Conservation (phyloP, 2,797 vertebrate species). For the Alectoris magna region DNA sequence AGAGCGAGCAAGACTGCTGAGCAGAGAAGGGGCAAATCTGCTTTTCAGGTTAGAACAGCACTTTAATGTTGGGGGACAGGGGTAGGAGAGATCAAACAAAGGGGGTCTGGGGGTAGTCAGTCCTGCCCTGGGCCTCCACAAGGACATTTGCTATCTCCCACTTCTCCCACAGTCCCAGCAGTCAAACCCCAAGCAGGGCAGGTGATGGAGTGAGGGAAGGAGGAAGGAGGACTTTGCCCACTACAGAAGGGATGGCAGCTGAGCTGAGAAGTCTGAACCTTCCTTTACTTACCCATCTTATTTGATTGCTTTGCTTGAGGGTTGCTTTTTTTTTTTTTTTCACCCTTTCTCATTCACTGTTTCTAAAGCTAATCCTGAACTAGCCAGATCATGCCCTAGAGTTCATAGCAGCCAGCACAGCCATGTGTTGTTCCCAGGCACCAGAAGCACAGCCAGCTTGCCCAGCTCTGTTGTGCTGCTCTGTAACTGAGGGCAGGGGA, state of each 20-base stretch:
- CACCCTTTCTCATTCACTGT: not conserved
- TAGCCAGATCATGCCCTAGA: not conserved
- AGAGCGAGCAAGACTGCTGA: conserved; percentile 51
- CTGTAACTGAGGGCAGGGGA: not conserved
- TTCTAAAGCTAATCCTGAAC: not conserved
- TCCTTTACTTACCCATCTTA: not conserved
- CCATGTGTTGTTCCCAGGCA: not conserved
- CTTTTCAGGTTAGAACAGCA: conserved; percentile 66
- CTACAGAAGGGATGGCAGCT: not conserved
- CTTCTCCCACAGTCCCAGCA: not conserved
- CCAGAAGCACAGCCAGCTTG: accelerated
- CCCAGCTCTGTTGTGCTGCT: not conserved
- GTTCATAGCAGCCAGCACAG: not conserved
- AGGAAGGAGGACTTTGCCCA: not conserved
- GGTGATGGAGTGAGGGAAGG: not conserved
- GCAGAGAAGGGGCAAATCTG: conserved; percentile 55
- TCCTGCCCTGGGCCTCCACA: not conserved
- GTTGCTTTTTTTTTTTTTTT: not conserved
- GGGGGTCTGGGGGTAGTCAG: not conserved
- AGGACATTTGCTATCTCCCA: not conserved
- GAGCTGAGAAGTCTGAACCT: not conserved
- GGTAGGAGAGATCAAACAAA: conserved; percentile 26
- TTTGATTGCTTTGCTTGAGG: not conserved
- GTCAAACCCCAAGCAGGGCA: not conserved
- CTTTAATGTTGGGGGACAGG: conserved; percentile 27